Percentiles rank a stretch among this genome's conserved stretches.
phyloP scores from a whole-genome alignment of 2,113 vertebrate species.

The Hydropotes inermis region DNA sequence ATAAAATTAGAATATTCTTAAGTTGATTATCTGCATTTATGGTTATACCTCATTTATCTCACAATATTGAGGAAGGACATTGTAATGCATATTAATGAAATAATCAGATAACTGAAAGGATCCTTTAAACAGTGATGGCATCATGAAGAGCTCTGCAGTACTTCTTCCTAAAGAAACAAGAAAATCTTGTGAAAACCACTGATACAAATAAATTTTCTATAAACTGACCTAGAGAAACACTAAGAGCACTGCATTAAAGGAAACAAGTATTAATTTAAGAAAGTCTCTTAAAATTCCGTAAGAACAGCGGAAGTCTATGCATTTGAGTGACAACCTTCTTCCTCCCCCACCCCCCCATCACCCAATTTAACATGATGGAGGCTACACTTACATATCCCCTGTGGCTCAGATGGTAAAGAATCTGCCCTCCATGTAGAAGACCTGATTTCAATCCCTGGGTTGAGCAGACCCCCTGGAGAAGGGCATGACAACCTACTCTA shows the following conservation, averaged over 20 bases:
- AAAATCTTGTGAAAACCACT: background rate
- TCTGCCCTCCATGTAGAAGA: background rate
- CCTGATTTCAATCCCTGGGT: rapidly evolving
- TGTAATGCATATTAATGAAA: constrained; percentile 13
- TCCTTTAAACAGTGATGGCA: background rate
- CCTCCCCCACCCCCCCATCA: rapidly evolving
- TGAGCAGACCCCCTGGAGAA: background rate
- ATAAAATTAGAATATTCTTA: constrained; percentile 33
- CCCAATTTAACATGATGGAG: background rate
- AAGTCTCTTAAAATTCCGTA: background rate
- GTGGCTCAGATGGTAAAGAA: background rate
- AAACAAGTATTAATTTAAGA: background rate
- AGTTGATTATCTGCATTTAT: constrained; percentile 27
- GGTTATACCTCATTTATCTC: constrained; percentile 50
- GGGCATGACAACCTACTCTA: background rate
- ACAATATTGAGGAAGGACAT: background rate
- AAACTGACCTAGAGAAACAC: background rate
- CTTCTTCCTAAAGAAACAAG: background rate
- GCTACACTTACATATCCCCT: background rate
- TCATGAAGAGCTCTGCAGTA: background rate
- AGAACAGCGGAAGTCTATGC: background rate
- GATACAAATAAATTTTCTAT: background rate
- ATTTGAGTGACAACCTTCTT: background rate
- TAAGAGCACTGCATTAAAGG: background rate
- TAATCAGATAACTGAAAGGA: background rate